Conservation (phyloP, 2,888 invertebrate genomes). For the Exocentrus adspersus region DNA sequence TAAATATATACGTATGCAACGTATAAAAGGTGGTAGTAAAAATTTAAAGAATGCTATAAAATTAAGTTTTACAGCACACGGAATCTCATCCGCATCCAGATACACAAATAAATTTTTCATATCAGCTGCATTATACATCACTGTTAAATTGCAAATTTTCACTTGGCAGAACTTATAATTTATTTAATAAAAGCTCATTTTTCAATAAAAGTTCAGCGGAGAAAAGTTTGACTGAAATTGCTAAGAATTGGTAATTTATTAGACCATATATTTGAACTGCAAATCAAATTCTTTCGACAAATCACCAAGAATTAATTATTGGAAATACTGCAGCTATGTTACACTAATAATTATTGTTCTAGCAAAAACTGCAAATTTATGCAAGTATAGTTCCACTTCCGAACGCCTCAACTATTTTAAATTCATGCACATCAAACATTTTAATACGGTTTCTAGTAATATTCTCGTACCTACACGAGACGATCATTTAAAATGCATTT, state of each 20-base stretch:
- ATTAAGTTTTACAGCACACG: conserved; percentile 25
- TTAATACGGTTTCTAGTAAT: too few relatives aligned
- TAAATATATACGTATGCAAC: conserved; percentile 19
- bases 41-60: conserved; percentile 30
- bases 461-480: too few relatives aligned
- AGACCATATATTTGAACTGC: background rate
- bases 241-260: background rate
- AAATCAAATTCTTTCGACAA: conserved; percentile 1
- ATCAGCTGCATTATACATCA: background rate
- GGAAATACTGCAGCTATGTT: background rate
- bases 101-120: conserved; percentile 13
- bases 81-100: background rate
- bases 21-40: conserved; percentile 24
- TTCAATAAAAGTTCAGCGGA: background rate
- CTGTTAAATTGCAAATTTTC: conserved; percentile 12
- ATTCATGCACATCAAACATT: too few relatives aligned
- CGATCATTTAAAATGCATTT: background rate
- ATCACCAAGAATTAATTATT: background rate
- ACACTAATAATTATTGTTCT: background rate
- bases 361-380: background rate
- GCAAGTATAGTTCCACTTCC: background rate
- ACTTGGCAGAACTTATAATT: background rate
- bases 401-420: background rate
- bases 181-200: conserved; percentile 1
- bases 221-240: background rate